Base-by-base conservation (phyloP, 2,888 invertebrate species). In the Lasioglossum oenotherae region DNA sequence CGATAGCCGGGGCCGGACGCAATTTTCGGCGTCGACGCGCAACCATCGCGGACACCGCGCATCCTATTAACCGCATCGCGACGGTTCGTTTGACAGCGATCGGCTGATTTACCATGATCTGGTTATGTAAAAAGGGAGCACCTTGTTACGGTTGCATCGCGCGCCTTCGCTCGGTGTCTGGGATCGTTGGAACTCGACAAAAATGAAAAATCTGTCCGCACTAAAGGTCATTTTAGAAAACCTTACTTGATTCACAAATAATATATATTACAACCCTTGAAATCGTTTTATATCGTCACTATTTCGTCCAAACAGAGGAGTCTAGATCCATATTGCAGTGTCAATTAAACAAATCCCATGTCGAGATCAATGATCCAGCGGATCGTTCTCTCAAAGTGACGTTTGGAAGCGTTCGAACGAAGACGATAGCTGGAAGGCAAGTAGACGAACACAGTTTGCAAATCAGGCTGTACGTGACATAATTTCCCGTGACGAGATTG, bases 401-500 rank as follows among this genome's bases (percentile, higher is more conserved):
- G 27, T 60, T 60, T 27, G 27, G 27, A 27, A 35, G 6, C 44
- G 49, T 53, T 57, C 27, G 38, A 46, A 41, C 14, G 67, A 79
- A 85, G 73, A 69, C 69, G 75, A 38, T 38, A 23, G 16, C 19
- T 16, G 35, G 8, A 60, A 31, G 35, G 69, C 69, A n/a, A 75
- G 67, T 38, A 86, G 78, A 79, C 78, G 77, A 87, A 83, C 82
- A 81, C 82, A 72, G 76, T 79, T 80, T 81, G 75, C 74, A 78
- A 81, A 82, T 85, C 80, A 60, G 6, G 71, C 67, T 46, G 79
- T 80, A 81, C 82, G 81, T 83, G 85, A 89, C 81, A 82, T 82
- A 87, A 88, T 85, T 89, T 88, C 75, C 81, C 80, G 31, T 35
- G 74, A 85, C 83, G 78, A 85, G 83, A 87, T 89, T 78, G 76